Base-by-base conservation (phyloP, 2,113 vertebrate species). In the Greenwoodochromis staneri region DNA sequence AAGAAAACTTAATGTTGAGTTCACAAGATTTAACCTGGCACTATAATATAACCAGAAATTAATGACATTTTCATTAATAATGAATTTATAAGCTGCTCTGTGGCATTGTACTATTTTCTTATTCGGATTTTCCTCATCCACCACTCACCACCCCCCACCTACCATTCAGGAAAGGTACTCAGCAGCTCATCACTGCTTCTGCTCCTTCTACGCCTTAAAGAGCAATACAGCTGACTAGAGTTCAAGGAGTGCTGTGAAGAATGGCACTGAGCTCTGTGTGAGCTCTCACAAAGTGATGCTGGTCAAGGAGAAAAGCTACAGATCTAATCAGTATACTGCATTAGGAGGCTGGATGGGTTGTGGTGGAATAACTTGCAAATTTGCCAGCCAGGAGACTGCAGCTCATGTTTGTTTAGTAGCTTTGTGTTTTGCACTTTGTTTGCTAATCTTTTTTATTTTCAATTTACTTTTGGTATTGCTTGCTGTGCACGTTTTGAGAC, bases 261-360 rank as follows among this genome's bases (percentile, higher is more conserved):
- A 80, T 1, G 81, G 11, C 24, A 21, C 86, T 88, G 89, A 38
- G 86, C 93, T 87, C 93, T 82, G 89, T 80, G 84, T 92, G 91
- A 92, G 73, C 61, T 83, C 84, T 59, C 69, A 38, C 24, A 66
- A 49, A 69, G 66, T 31, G 86, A 81, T 14, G 12, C 78, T 85
- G 89, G 38, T 93, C 91, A 92, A 93, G 92, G 89, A 88, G 91
- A 93, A 91, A 92, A 81, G 29, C 63, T 82, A 7, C 61, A 61
- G 3, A 83, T 54, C 45, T 69, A 71, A 47, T 49, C 66, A 73
- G 80, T 59, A 31, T 29, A 27, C 24, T 27, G 14, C 69, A 73
- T 45, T 73, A 42, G n/a, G 13, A 73, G n/a, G 8, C 12, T 27
- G 21, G 66, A 45, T 71, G 21, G 66, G n/a, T 42, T 24, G 66